Base-by-base conservation (phyloP, 2,888 invertebrate species). In the Calliphora vomitoria region DNA sequence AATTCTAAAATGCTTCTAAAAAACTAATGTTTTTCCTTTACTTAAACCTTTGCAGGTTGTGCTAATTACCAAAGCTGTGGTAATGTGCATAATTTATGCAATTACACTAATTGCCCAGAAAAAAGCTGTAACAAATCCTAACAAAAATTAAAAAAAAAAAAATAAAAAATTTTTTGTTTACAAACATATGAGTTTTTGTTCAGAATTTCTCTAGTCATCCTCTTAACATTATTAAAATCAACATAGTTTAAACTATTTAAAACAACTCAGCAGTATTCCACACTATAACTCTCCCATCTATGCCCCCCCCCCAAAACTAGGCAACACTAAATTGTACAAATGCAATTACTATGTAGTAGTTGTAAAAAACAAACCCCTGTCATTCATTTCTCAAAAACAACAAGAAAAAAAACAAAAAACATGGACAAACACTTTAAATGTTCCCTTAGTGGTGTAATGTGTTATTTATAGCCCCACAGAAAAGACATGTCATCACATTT, bases 401-500 rank as follows among this genome's bases (percentile, higher is more conserved):
- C 1, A 38, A 38, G 0, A 38, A 38, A 6, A 6, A 13, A 8
- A 38, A 18, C 3, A 15, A 41, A 13, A 8, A 64, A 41, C 50
- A 66, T 66, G 13, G 15, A 38, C 20, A 66, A 25, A 47, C 62
- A 66, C 53, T 66, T 76, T 25, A 66, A 4, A 13, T 15, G 31
- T 25, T 66, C 76, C 38, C 20, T 41, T n/a, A 38, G 38, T 58
- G 47, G 5, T 60, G 68, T 71, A 58, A 82, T 82, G 58, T 74
- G 74, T 47, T 58, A 74, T 47, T 82, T 58, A 82, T 69, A 47
- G 68, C 20, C 47, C 38, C 31, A 75, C 55, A 31, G 25, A 68
- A 72, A 75, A 5, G 15, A 62, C 44, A 44, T 85, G 60, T 80
- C 85, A 80, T 74, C 84, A 80, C 38, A 74, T 74, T 74, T 85